Evolutionary conservation across 2,113 vertebrate genomes (phyloP), one percentile per base, ranked within the genome.

Genomic region (Clarias magur): DNA sequence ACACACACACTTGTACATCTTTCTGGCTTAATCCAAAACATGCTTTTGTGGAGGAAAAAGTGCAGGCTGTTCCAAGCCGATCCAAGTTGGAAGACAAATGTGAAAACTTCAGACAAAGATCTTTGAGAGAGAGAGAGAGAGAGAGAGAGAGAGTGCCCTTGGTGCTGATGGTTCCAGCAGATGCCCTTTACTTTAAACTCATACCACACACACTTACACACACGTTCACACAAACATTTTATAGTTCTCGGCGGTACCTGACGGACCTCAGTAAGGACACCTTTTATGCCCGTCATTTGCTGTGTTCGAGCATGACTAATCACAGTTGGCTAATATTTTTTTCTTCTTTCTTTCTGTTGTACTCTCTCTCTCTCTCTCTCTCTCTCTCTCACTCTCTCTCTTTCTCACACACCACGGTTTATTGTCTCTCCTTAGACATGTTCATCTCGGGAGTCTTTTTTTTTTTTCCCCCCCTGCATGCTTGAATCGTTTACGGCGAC

Each of bases 71-170:
- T 80, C 59, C 30, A 19, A 19, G 30, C 57, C 53, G 59, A 34
- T 56, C n/a, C 25, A 27, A 56, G 27, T 78, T 53, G 27, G 48
- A 4, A 56, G 48, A 16, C 42, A 25, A 25, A 13, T n/a, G 38
- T 76, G 19, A n/a, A n/a, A 54, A 48, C 27, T 13, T 6, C 13
- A 34, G 67, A 7, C 13, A 70, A 30, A 70, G 4, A 42, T 38
- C 2, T 27, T 70, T 16, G 94, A 95, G 95, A 95, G 96, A 93
- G 89, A 93, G 94, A 90, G 92, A 94, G 94, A 92, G 91, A 92
- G 91, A 89, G 93, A 92, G 87, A 90, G 88, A 91, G 95, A 95
- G 96, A 95, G 96, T 93, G 89, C 90, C 88, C 91, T 93, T 94
- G 92, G 91, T 94, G 93, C 92, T 94, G 93, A 94, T 95, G 91